These are phyloP conservation scores for Setipinna tenuifilis DNA, from an alignment of 2,797 vertebrate genomes.

Conservation along the genomic window DNA sequence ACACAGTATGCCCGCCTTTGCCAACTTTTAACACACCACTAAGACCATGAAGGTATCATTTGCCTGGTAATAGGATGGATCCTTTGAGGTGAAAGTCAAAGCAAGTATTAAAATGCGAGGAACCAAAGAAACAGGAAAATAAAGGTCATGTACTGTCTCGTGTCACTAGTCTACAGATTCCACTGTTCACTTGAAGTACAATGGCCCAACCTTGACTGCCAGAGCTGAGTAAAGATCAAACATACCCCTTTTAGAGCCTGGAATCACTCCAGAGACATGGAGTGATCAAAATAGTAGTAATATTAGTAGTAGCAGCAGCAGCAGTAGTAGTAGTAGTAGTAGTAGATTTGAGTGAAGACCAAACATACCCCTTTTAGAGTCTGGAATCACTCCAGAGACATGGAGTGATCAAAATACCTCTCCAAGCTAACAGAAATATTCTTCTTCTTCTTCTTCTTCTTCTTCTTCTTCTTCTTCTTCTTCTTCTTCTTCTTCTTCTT, in stretches of 20 bases:
- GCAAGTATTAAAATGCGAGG: background rate
- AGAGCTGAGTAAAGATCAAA: background rate
- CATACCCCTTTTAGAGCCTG: background rate
- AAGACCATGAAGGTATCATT: background rate
- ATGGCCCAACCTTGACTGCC: constrained; percentile 8
- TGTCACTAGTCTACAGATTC: background rate
- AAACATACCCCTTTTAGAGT: background rate
- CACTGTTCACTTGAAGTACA: background rate
- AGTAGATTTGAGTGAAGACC: background rate
- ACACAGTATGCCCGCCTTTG: no score
- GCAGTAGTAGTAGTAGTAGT: no score
- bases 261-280: background rate
- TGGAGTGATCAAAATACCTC: background rate
- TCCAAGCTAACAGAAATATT: background rate
- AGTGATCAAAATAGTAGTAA: background rate
- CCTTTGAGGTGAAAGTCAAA: background rate
- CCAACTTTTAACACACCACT: background rate
- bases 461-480: no score
- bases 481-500: no score
- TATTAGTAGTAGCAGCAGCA: no score
- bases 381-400: background rate
- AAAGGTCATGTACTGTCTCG: constrained; percentile 2
- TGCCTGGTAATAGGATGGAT: background rate
- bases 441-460: no score
- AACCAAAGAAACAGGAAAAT: background rate